Evolutionary conservation across 2,797 vertebrate species (phyloP).

Genomic region (Otolemur crassicaudatus): DNA sequence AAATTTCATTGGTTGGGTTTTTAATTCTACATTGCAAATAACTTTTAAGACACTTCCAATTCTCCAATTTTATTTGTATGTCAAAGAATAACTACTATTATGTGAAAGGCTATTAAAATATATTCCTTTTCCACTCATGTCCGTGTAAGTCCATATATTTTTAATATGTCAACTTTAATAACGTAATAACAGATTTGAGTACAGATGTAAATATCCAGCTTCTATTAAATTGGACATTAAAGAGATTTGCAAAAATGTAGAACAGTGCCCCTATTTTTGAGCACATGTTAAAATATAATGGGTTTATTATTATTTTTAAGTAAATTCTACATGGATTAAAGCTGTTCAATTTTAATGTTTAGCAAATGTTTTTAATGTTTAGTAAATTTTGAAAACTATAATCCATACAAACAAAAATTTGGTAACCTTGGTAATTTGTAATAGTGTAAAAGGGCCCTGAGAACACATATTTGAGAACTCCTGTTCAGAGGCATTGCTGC

Average conservation of each 20-base stretch:
- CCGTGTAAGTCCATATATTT: neutral
- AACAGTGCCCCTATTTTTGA: neutral
- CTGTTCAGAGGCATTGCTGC: neutral
- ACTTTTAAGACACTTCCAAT: neutral
- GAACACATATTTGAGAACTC: neutral
- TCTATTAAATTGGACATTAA: neutral
- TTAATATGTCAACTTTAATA: neutral
- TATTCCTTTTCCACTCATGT: neutral
- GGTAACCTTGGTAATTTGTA: neutral
- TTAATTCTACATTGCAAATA: neutral
- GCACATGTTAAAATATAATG: neutral
- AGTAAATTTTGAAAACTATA: neutral
- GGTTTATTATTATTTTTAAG: neutral
- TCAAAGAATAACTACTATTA: neutral
- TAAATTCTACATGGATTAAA: neutral
- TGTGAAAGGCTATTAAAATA: neutral
- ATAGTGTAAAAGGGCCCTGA: neutral
- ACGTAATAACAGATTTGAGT: neutral
- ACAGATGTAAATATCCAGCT: neutral
- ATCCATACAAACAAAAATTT: neutral
- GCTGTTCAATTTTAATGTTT: neutral
- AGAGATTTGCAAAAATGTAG: neutral
- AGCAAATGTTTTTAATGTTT: neutral
- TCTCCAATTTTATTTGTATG: neutral
- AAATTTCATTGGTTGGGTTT: neutral